Evolutionary conservation across 2,888 invertebrate genomes (phyloP), one percentile per base, ranked within the genome.

Genomic region (Erynnis tages): DNA sequence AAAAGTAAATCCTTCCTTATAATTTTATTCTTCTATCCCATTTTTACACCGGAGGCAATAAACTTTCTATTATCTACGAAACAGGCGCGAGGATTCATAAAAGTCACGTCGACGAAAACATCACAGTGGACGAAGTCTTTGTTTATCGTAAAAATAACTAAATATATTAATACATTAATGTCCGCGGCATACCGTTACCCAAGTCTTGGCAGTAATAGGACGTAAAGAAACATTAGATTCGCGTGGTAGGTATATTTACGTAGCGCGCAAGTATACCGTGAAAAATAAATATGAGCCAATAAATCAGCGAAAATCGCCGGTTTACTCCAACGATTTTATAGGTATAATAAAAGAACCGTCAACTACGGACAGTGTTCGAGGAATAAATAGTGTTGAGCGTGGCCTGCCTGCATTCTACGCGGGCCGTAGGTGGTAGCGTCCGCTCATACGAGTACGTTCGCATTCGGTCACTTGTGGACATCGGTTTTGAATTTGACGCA

Each of bases 271-370:
- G 74, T 81, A 78, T 77, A 80, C 79, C 78, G 81, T 82, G 83
- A 81, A 85, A 84, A 88, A 83, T 79, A 88, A 87, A 88, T 85
- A 85, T 82, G 81, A 68, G 70, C 64, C 73, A 71, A 79, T 86
- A 87, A 84, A 87, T 86, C 85, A 77, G 76, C 71, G 72, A 82
- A 87, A 83, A 84, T 79, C 76, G 69, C 68, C 69, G 72, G 77
- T 83, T 84, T 79, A 78, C 79, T 74, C 70, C 72, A 73, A 66
- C 61, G 69, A 61, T 74, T 85, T 89, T 86, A 88, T 82, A 81
- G 81, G 82, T 71, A 73, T 83, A 85, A 87, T 89, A 89, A 89
- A 89, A 85, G 78, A 80, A 81, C 82, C 79, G 87, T 86, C 86
- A 79, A 84, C 84, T 65, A 72, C 74, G 76, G 73, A 73, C 72